Conservation (phyloP, 2,113 vertebrate genomes). For the Talpa occidentalis region DNA sequence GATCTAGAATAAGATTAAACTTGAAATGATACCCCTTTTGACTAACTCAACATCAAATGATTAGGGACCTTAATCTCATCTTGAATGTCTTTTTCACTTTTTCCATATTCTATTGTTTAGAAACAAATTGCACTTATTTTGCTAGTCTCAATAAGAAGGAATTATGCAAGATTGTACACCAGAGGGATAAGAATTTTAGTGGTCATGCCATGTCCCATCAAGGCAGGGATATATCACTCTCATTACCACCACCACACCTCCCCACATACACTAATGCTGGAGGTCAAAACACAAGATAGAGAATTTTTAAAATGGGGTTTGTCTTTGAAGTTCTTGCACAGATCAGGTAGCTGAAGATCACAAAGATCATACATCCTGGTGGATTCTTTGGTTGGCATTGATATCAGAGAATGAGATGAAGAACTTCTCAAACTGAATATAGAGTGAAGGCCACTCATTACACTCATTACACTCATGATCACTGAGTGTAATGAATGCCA, state of each 20-base stretch:
- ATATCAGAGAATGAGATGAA: not conserved
- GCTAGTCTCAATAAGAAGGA: not conserved
- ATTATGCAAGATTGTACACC: not conserved
- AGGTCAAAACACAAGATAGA: not conserved
- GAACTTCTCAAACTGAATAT: not conserved
- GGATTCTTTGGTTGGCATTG: not conserved
- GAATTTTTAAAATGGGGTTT: not conserved
- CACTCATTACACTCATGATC: too few relatives aligned
- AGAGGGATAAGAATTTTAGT: not conserved
- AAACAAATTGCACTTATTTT: not conserved
- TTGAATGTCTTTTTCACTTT: not conserved
- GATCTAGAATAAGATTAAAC: not conserved
- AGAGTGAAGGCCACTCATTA: not conserved
- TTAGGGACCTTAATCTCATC: not conserved
- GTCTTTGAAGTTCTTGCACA: not conserved
- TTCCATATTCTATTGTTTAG: not conserved
- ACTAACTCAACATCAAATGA: not conserved
- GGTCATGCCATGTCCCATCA: not conserved
- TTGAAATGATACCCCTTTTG: not conserved
- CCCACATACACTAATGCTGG: accelerated
- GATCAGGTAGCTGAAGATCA: not conserved
- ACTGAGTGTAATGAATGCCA: not conserved
- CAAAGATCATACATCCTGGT: not conserved
- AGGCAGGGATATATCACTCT: not conserved
- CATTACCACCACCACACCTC: not conserved